phyloP scores from a whole-genome alignment of 2,888 invertebrate genomes.

The Eupithecia pulchellata region DNA sequence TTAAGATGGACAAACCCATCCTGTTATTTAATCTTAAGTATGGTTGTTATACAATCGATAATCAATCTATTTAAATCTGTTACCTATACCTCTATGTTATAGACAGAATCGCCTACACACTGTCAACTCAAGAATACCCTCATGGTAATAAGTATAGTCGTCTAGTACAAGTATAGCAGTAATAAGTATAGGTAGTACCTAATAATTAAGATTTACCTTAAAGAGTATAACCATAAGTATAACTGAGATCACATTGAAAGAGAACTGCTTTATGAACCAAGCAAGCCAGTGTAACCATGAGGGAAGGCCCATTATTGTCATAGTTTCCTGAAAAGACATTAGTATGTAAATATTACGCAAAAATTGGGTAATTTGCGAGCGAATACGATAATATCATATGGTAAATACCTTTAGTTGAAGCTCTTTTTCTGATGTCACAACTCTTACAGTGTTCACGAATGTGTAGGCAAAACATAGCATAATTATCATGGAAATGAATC shows the following conservation, averaged over 20 bases:
- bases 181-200: too few relatives aligned
- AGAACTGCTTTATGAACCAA: constrained; percentile 93
- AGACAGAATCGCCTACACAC: too few relatives aligned
- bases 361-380: neutral
- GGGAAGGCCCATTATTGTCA: constrained; percentile 96
- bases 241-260: constrained; percentile 88
- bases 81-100: too few relatives aligned
- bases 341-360: neutral
- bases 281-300: constrained; percentile 94
- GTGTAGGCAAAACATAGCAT: constrained; percentile 93
- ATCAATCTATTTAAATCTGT: too few relatives aligned
- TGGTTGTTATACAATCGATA: neutral
- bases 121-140: neutral
- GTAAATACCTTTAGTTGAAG: constrained; percentile 88
- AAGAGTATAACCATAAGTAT: constrained; percentile 86
- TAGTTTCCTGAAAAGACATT: constrained; percentile 89
- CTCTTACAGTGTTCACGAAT: constrained; percentile 91
- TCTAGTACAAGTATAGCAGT: too few relatives aligned
- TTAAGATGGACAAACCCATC: too few relatives aligned
- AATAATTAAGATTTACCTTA: too few relatives aligned
- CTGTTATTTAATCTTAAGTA: neutral
- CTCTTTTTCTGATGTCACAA: constrained; percentile 91
- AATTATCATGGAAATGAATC: constrained; percentile 91
- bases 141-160: neutral
- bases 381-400: neutral